A percentile compares a stretch with the other conserved stretches of the same genome.
phyloP scores from a whole-genome alignment of 2,797 vertebrate genomes.

The Sorex maritimensis region DNA sequence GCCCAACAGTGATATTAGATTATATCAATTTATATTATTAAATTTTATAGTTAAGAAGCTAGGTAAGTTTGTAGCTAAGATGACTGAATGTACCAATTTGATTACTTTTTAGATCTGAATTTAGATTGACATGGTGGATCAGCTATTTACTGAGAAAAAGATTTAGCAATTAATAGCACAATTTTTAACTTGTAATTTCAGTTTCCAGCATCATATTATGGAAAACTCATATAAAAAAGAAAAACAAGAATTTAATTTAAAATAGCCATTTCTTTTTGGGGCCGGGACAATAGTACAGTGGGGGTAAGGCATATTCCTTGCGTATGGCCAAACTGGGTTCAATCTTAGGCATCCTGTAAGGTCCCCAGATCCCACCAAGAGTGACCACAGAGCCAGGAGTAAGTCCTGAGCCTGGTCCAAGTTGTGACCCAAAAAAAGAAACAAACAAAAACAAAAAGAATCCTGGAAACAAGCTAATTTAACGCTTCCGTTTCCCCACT shows the following conservation, averaged over 20 bases:
- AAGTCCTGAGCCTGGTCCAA: no score
- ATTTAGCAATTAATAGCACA: slow-evolving; percentile 22
- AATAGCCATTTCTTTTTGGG: slow-evolving; percentile 4
- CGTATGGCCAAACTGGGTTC: no score
- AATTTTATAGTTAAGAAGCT: neutral
- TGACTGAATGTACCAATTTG: neutral
- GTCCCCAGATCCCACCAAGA: no score
- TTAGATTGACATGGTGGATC: neutral
- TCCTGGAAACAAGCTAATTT: neutral
- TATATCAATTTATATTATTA: no score
- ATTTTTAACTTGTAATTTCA: neutral
- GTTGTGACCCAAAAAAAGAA: neutral
- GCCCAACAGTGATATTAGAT: neutral
- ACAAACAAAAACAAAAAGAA: slow-evolving; percentile 34
- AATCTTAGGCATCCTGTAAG: no score
- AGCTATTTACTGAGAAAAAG: slow-evolving; percentile 20
- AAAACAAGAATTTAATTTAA: slow-evolving; percentile 49
- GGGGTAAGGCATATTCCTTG: no score
- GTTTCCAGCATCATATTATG: neutral
- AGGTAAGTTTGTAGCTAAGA: slow-evolving; percentile 35
- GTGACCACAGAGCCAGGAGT: no score
- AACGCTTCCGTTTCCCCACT: slow-evolving; percentile 5
- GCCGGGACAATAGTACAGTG: no score
- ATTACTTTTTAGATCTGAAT: slow-evolving; percentile 45
- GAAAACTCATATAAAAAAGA: neutral